Conservation (phyloP, 2,797 vertebrate genomes). For the Oreortyx pictus region DNA sequence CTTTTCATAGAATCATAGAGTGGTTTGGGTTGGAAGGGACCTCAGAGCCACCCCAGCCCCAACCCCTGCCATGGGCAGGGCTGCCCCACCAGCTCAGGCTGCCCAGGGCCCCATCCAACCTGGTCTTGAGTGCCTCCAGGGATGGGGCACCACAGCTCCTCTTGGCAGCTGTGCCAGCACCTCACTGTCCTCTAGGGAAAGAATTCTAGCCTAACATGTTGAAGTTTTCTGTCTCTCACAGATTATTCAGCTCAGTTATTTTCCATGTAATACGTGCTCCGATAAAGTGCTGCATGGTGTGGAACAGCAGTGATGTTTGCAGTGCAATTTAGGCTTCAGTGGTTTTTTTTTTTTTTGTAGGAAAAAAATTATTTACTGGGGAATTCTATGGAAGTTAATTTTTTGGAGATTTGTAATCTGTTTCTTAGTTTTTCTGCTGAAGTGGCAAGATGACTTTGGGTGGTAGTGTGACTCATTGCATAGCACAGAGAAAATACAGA, state of each 20-base stretch:
- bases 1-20: background rate
- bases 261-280: background rate
- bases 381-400: background rate
- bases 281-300: background rate
- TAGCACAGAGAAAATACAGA: background rate
- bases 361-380: background rate
- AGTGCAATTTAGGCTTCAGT: background rate
- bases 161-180: too few species aligned
- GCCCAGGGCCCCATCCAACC: too few species aligned
- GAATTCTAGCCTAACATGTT: too few species aligned
- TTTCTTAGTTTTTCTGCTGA: background rate
- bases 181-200: too few species aligned
- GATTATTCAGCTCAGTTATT: background rate
- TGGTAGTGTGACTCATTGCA: background rate
- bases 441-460: background rate
- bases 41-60: too few species aligned
- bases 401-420: background rate
- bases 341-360: background rate
- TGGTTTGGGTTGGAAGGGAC: too few species aligned
- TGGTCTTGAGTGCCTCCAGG: too few species aligned
- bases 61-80: too few species aligned
- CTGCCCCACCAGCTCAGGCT: too few species aligned
- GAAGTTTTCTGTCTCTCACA: background rate
- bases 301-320: background rate
- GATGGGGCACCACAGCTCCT: too few species aligned